Base-by-base conservation (phyloP, 1,140 invertebrate genomes). In the Ceratitis capitata region DNA sequence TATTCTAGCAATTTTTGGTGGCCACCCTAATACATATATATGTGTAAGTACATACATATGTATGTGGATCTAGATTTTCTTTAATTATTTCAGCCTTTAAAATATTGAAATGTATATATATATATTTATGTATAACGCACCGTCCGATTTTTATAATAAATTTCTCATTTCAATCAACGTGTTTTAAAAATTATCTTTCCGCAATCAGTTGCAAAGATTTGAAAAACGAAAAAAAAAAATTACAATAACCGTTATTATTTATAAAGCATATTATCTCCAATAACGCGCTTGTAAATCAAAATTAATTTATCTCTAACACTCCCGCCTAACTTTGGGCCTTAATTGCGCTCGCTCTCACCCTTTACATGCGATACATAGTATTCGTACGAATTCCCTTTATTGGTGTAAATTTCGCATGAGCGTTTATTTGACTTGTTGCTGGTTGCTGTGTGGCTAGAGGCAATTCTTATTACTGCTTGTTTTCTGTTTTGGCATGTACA, bases 171-270 rank as follows among this genome's bases (percentile, higher is more conserved):
- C 32, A 69, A 69, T 69, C 32, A 32, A 32, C 61, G 14, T 39
- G 32, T 32, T 69, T 69, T 12, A 69, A 69, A 32, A 69, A 69
- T 69, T 69, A 69, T 69, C 61, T 39, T 69, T 69, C 39, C 14
- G 39, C 32, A 35, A 69, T 69, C 32, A 19, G 16, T 16, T 16
- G 61, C 61, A 53, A 9, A 53, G n/a, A 16, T 53, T 12, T 16
- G 51, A 4, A 53, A 12, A 53, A 53, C n/a, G 14, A 53, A 5
- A 56, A 56, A n/a, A 1, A 56, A 56, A 56, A n/a, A 5, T 53
- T 53, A 5, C 29, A 39, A 69, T 35, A 32, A 61, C 14, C 23
- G 5, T 69, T 32, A 35, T 69, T 16, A 35, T 56, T 69, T 39
- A 69, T 69, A 39, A 69, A 56, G 14, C 51, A n/a, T n/a, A n/a